Percentiles rank a stretch among this genome's conserved stretches.
Conservation (phyloP, 2,888 invertebrate genomes). For the Pristionchus mayeri region DNA sequence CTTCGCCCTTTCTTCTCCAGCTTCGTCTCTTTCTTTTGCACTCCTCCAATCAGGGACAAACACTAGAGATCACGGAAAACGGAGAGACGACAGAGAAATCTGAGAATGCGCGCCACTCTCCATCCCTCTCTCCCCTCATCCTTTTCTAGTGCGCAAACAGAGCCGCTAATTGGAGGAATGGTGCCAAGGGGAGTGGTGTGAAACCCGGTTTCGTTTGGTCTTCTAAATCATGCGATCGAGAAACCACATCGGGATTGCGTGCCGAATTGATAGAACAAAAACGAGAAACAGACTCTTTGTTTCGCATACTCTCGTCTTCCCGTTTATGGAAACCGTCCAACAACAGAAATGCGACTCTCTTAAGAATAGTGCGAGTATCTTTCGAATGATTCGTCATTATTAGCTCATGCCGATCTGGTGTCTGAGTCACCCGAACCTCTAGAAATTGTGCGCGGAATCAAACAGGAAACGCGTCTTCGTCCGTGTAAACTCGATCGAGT, state of each 20-base stretch:
- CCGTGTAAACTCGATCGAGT: not conserved
- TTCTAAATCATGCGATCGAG: not conserved
- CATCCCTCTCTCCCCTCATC: not conserved
- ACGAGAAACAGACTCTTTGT: too few relatives aligned
- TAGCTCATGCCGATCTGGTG: not conserved
- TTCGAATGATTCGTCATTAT: too few relatives aligned
- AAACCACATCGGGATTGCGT: not conserved
- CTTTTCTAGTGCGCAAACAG: constrained; percentile 2
- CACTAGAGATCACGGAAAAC: not conserved
- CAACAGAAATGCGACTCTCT: too few relatives aligned
- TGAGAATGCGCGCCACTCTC: constrained; percentile 8
- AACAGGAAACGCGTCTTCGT: constrained; percentile 41
- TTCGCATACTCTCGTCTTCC: not conserved
- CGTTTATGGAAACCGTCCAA: too few relatives aligned
- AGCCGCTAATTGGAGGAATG: not conserved
- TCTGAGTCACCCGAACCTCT: not conserved
- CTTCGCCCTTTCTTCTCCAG: constrained; percentile 51
- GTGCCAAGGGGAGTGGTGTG: not conserved
- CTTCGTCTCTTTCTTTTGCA: constrained; percentile 48
- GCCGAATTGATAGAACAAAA: too few relatives aligned
- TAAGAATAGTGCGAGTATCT: too few relatives aligned
- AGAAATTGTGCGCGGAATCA: not conserved
- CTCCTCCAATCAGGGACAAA: constrained; percentile 38
- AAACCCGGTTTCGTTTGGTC: not conserved
- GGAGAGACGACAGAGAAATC: constrained; percentile 11